These are phyloP conservation scores for Hippocampus barbouri DNA, from an alignment of 2,113 vertebrate species.

Conservation along the genomic window DNA sequence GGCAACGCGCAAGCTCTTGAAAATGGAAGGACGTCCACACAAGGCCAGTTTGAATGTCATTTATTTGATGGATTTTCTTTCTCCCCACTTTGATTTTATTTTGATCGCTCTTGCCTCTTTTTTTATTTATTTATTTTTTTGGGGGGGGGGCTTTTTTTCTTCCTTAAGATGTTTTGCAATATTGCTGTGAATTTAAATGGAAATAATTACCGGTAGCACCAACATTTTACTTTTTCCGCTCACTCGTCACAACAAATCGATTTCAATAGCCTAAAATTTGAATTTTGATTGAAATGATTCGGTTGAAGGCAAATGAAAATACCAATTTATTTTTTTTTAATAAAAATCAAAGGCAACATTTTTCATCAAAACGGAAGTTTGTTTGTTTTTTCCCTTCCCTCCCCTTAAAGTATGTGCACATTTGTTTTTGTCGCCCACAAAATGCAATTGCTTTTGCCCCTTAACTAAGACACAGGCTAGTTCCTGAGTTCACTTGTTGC, in stretches of 20 bases:
- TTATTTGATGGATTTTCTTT: slow-evolving; percentile 7
- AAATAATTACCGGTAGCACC: background rate
- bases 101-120: slow-evolving; percentile 9
- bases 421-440: background rate
- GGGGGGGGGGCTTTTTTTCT: too few species aligned
- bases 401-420: background rate
- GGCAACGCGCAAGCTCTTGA: background rate
- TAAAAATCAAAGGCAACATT: background rate
- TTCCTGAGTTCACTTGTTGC: too few species aligned
- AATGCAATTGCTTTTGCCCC: background rate
- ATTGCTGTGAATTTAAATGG: slow-evolving; percentile 11
- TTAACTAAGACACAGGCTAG: too few species aligned
- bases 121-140: slow-evolving; percentile 3
- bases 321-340: too few species aligned
- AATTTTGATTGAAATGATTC: too few species aligned
- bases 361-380: background rate
- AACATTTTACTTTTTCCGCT: slow-evolving; percentile 3
- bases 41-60: background rate
- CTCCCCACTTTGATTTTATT: slow-evolving; percentile 23
- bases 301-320: background rate
- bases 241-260: background rate
- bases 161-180: slow-evolving; percentile 5
- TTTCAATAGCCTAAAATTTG: too few species aligned
- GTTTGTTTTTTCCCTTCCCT: background rate
- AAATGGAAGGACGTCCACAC: background rate